These are phyloP conservation scores for Manis pentadactyla DNA, from an alignment of 2,797 vertebrate genomes.

Conservation along the genomic window DNA sequence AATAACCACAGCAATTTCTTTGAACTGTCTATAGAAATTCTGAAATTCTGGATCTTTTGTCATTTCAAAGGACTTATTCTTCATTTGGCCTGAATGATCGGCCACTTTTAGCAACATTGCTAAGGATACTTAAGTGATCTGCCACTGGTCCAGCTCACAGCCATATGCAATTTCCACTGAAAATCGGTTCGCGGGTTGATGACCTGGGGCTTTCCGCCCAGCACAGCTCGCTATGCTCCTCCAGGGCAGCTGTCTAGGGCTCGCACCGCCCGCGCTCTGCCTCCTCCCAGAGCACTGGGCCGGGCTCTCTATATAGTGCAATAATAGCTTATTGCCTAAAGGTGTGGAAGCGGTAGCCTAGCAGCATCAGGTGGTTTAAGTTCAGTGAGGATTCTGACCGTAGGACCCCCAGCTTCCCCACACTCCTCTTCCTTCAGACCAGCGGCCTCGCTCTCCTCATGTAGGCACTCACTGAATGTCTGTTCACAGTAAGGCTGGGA, in stretches of 20 bases:
- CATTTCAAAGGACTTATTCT: slow-evolving; percentile 95
- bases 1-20: slow-evolving; percentile 92
- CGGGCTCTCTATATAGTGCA: too few relatives aligned
- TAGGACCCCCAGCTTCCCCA: too few relatives aligned
- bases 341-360: too few relatives aligned
- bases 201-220: not conserved
- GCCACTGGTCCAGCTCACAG: slow-evolving; percentile 94
- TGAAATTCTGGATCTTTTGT: slow-evolving; percentile 94
- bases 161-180: slow-evolving; percentile 96
- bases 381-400: too few relatives aligned
- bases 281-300: too few relatives aligned
- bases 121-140: slow-evolving; percentile 95
- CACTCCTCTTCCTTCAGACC: not conserved
- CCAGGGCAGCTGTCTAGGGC: not conserved
- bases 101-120: slow-evolving; percentile 91
- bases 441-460: not conserved
- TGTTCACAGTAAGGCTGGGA: not conserved
- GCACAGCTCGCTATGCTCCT: too few relatives aligned
- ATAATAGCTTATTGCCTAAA: too few relatives aligned
- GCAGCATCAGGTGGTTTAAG: too few relatives aligned
- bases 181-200: slow-evolving; percentile 92
- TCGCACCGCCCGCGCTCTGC: not conserved
- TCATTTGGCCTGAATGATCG: slow-evolving; percentile 92
- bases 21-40: slow-evolving; percentile 96
- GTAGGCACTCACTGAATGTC: not conserved